Percentiles rank a stretch among this genome's conserved stretches.
Evolutionary conservation across 2,113 vertebrate species (phyloP).

Genomic region (Rhinoderma darwinii): DNA sequence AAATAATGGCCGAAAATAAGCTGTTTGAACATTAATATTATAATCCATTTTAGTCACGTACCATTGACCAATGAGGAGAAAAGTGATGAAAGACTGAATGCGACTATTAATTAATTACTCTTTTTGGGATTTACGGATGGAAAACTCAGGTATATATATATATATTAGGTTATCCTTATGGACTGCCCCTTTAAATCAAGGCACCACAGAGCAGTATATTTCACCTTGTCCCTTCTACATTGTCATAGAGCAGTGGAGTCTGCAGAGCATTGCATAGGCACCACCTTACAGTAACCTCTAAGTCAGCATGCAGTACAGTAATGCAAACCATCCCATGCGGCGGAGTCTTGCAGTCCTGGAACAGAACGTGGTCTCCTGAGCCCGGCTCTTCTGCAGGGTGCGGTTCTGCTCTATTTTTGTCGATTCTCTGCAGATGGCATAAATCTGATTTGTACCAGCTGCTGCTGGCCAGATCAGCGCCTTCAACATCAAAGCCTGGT

Average conservation of each 20-base stretch:
- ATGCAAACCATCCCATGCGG: not conserved
- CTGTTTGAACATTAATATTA: no score
- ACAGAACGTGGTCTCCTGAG: not conserved
- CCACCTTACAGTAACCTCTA: not conserved
- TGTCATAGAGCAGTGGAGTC: not conserved
- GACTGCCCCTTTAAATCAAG: not conserved
- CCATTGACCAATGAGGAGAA: no score
- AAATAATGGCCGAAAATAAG: no score
- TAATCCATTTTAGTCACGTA: no score
- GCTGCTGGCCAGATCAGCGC: not conserved
- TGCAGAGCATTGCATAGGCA: not conserved
- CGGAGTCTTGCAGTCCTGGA: not conserved
- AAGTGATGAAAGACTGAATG: no score
- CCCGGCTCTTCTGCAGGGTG: conserved; percentile 10
- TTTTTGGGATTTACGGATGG: not conserved
- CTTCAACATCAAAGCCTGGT: not conserved
- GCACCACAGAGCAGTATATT: not conserved
- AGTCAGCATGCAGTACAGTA: conserved; percentile 3
- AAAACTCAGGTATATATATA: not conserved
- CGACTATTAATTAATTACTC: no score
- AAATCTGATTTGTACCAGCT: not conserved
- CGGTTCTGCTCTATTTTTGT: not conserved
- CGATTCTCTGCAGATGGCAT: conserved; percentile 23
- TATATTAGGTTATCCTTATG: not conserved
- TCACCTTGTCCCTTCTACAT: not conserved